Percentiles rank a stretch among this genome's conserved stretches.
Evolutionary conservation across 1,140 invertebrate species (phyloP).

Genomic region (Drosophila sulfurigaster): DNA sequence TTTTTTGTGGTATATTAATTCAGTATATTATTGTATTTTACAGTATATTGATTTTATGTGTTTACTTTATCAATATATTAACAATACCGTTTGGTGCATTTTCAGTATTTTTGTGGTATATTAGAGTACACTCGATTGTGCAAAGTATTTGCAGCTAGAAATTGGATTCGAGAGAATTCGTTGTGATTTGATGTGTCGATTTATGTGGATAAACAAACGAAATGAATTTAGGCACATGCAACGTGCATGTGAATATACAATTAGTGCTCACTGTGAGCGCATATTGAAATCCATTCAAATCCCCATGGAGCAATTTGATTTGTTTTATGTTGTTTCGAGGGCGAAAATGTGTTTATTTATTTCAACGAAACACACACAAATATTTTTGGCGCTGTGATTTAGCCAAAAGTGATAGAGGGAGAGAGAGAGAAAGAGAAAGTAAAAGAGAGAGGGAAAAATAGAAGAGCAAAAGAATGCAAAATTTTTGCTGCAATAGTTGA

Average conservation of each 20-base stretch:
- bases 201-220: background rate
- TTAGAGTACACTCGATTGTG: no score
- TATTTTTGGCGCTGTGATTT: conserved; percentile 9
- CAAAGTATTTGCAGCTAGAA: no score
- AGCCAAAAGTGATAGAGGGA: background rate
- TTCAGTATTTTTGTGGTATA: no score
- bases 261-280: conserved; percentile 12
- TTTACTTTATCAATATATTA: no score
- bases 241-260: conserved; percentile 8
- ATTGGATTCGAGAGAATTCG: no score
- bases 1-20: no score
- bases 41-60: no score
- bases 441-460: background rate
- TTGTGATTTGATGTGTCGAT: no score
- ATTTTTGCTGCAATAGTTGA: conserved; percentile 19
- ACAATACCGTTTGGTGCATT: no score
- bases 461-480: conserved; percentile 6
- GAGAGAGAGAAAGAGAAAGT: background rate
- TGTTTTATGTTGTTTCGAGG: conserved; percentile 3
- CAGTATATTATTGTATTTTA: no score
- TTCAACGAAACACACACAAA: conserved; percentile 1
- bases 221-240: background rate
- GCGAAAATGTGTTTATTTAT: conserved; percentile 12
- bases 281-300: conserved; percentile 5
- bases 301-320: background rate